phyloP scores from a whole-genome alignment of 1,140 invertebrate genomes.

The Bombus cullumanus region DNA sequence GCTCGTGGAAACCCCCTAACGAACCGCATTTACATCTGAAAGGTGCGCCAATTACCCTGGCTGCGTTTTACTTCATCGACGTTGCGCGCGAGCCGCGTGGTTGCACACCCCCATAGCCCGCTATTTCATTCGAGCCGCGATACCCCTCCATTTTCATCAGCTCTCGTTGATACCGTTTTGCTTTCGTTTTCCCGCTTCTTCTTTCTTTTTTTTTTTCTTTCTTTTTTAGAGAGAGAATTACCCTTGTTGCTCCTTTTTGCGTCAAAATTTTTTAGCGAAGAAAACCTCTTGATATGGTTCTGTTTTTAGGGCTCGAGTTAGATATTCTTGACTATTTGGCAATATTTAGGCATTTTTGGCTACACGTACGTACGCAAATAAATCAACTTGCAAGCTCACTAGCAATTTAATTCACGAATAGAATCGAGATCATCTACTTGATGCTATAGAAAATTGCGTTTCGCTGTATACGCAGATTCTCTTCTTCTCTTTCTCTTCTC shows the following conservation, averaged over 20 bases:
- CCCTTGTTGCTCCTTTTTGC: neutral
- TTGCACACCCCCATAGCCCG: constrained; percentile 4
- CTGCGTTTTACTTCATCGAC: constrained; percentile 75
- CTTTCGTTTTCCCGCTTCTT: constrained; percentile 26
- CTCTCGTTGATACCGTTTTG: constrained; percentile 46
- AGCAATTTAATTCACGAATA: neutral
- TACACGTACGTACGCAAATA: too few relatives aligned
- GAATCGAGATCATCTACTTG: neutral
- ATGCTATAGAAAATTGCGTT: neutral
- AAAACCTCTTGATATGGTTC: neutral
- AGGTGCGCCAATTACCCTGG: constrained; percentile 76
- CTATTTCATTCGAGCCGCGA: constrained; percentile 27
- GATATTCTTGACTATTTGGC: too few relatives aligned
- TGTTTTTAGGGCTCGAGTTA: too few relatives aligned
- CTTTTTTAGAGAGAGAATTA: neutral
- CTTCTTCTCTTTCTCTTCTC: neutral
- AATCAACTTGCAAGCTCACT: too few relatives aligned
- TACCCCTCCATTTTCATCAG: constrained; percentile 55
- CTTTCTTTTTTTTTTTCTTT: neutral
- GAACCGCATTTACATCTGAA: constrained; percentile 80
- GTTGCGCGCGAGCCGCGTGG: constrained; percentile 57
- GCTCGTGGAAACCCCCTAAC: constrained; percentile 71
- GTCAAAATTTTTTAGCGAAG: neutral
- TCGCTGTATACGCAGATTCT: neutral
- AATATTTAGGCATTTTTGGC: too few relatives aligned